These are phyloP conservation scores for Ceraclea dissimilis DNA, from an alignment of 2,888 invertebrate species.

Conservation along the genomic window DNA sequence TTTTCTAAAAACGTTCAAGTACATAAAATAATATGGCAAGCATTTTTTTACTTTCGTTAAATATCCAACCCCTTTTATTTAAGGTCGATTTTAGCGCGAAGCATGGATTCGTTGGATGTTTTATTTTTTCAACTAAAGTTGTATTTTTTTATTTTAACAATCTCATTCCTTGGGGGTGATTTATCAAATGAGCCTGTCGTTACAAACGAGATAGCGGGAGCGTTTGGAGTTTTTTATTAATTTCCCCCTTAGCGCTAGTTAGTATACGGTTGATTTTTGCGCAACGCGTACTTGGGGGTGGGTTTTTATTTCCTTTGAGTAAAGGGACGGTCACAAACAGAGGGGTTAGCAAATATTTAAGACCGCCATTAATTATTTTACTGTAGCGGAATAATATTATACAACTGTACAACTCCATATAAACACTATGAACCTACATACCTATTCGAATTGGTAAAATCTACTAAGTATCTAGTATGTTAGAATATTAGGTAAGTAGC, in stretches of 20 bases:
- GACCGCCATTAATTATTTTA: conserved; percentile 26
- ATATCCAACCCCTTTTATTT: conserved; percentile 1
- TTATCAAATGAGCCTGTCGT: conserved; percentile 26
- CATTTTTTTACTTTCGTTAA: too few relatives aligned
- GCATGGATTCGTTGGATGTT: background rate
- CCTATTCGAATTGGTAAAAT: too few relatives aligned
- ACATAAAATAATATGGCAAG: background rate
- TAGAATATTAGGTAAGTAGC: too few relatives aligned
- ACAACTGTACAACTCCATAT: background rate
- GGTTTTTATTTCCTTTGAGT: conserved; percentile 21
- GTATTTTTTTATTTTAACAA: conserved; percentile 2
- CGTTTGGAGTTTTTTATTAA: conserved; percentile 4
- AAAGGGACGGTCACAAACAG: conserved; percentile 21
- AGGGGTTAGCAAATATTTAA: conserved; percentile 25
- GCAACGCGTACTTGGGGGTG: background rate
- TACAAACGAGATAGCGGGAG: conserved; percentile 13
- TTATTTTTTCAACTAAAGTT: too few relatives aligned
- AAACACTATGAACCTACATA: too few relatives aligned
- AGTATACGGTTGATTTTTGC: conserved; percentile 12
- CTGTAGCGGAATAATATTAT: conserved; percentile 19
- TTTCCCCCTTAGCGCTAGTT: conserved; percentile 4
- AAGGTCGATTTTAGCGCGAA: conserved; percentile 16
- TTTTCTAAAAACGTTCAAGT: conserved; percentile 9
- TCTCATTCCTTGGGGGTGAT: conserved; percentile 26
- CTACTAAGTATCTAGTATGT: too few relatives aligned